Percentiles rank a stretch among this genome's conserved stretches.
phyloP scores from a whole-genome alignment of 2,113 vertebrate species.

The Zapus hudsonius region DNA sequence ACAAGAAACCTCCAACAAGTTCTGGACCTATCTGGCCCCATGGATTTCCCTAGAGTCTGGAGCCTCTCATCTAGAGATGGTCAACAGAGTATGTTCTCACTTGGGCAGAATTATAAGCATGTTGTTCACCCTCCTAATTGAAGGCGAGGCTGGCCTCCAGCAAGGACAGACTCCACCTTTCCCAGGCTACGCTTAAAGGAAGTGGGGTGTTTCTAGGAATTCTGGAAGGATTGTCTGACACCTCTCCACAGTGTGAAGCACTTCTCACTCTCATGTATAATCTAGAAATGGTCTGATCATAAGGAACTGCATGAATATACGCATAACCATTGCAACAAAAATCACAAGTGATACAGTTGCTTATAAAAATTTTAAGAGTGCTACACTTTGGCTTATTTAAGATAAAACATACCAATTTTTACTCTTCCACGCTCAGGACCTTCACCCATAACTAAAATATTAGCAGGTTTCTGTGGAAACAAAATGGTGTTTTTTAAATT shows the following conservation, averaged over 20 bases:
- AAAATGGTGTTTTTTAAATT: slow-evolving; percentile 87
- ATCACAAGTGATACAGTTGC: slow-evolving; percentile 76
- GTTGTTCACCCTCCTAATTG: too few relatives aligned
- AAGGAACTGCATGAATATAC: slow-evolving; percentile 53
- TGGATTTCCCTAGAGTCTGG: background rate
- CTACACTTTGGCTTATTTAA: slow-evolving; percentile 88
- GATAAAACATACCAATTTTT: slow-evolving; percentile 96
- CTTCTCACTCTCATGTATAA: slow-evolving; percentile 58
- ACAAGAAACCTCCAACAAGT: background rate
- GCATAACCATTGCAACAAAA: slow-evolving; percentile 78
- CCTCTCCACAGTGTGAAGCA: slow-evolving; percentile 66
- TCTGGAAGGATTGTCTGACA: slow-evolving; percentile 60
- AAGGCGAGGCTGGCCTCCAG: too few relatives aligned
- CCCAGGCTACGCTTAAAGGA: slow-evolving; percentile 42
- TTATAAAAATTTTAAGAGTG: slow-evolving; percentile 83
- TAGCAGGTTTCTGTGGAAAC: slow-evolving; percentile 98
- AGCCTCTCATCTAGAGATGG: background rate
- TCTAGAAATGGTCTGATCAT: slow-evolving; percentile 56
- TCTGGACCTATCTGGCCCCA: background rate
- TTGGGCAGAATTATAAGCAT: background rate
- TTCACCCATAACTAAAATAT: slow-evolving; percentile 99
- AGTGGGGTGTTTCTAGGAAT: slow-evolving; percentile 31
- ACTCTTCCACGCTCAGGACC: slow-evolving; percentile 99
- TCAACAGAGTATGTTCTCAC: background rate
- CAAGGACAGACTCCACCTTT: slow-evolving; percentile 41